Evolutionary conservation across 37 sponge, comb jelly and placozoan genomes (phyloP).

Genomic region (Axinella damicornis): DNA sequence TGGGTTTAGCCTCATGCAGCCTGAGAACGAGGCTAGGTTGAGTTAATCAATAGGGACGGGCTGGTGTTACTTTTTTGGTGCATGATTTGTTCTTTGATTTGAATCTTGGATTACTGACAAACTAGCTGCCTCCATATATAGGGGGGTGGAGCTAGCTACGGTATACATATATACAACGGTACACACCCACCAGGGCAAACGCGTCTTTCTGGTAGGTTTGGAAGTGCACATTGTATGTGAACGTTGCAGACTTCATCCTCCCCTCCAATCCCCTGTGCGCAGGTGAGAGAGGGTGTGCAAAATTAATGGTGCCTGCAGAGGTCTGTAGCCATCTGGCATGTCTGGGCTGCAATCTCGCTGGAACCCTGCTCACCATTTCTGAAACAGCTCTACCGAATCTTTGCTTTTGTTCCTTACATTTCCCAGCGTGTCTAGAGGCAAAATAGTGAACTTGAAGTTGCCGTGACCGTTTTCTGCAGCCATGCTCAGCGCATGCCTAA

Average conservation of each 20-base stretch:
- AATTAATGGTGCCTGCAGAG: too few species aligned
- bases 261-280: slow-evolving; percentile 45
- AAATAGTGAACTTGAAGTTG: slow-evolving; percentile 17
- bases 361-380: slow-evolving; percentile 67
- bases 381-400: slow-evolving; percentile 54
- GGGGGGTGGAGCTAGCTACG: background rate
- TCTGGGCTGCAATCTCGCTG: background rate
- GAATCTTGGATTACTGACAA: too few species aligned
- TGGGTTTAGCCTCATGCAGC: too few species aligned
- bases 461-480: background rate
- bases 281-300: background rate
- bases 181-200: slow-evolving; percentile 64
- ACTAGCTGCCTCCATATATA: too few species aligned
- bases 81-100: too few species aligned
- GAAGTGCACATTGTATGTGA: slow-evolving; percentile 74
- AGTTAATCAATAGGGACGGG: too few species aligned
- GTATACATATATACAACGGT: background rate
- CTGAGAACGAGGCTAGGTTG: too few species aligned
- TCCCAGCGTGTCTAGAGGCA: slow-evolving; percentile 2
- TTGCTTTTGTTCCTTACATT: slow-evolving; percentile 19
- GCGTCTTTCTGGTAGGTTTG: slow-evolving; percentile 76
- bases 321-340: background rate
- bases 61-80: too few species aligned
- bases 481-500: background rate
- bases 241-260: slow-evolving; percentile 50